These are phyloP conservation scores for Poecilia wingei DNA, from an alignment of 2,797 vertebrate species.

Conservation along the genomic window DNA sequence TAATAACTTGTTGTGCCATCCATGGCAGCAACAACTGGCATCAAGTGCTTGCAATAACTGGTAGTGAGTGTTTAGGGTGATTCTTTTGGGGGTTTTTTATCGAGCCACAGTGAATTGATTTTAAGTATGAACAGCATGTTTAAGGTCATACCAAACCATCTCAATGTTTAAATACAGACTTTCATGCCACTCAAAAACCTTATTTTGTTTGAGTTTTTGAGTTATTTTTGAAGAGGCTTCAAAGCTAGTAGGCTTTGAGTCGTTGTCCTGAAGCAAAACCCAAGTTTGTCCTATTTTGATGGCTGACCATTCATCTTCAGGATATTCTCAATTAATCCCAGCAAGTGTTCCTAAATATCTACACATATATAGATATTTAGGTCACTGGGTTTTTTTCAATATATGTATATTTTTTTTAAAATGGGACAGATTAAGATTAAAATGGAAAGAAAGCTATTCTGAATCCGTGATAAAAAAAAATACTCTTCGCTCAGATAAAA, in stretches of 20 bases:
- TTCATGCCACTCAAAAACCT: neutral
- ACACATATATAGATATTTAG: too few species aligned
- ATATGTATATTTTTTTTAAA: neutral
- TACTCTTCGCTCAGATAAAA: too few species aligned
- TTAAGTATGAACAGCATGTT: neutral
- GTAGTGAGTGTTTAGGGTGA: neutral
- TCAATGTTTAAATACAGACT: neutral
- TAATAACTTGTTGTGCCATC: neutral
- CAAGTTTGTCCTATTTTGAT: neutral
- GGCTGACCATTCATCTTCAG: neutral
- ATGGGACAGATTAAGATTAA: neutral
- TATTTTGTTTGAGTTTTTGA: neutral
- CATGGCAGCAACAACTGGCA: neutral
- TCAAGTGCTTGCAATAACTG: neutral
- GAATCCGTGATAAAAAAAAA: neutral
- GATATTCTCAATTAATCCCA: neutral
- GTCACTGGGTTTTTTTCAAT: neutral
- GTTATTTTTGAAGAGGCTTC: neutral
- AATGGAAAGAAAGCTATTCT: neutral
- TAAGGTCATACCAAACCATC: neutral
- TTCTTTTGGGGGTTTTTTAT: neutral
- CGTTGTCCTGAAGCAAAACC: neutral
- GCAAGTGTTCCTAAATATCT: too few species aligned
- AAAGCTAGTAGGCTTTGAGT: neutral
- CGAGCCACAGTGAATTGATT: neutral